phyloP scores from a whole-genome alignment of 2,888 invertebrate species.

The Agriopis aurantiaria region DNA sequence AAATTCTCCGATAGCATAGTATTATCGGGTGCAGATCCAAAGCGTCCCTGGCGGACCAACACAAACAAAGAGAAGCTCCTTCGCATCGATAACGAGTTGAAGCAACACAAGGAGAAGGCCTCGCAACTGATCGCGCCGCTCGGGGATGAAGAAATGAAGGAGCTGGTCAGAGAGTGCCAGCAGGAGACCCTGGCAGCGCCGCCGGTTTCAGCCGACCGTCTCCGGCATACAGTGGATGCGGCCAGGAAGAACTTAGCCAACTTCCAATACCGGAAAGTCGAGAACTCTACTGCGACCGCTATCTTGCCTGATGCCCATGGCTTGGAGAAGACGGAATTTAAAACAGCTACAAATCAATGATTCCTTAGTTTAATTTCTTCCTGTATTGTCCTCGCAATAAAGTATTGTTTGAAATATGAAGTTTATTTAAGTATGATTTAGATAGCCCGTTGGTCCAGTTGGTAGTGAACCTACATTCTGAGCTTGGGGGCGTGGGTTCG shows the following conservation, averaged over 20 bases:
- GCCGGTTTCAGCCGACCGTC: constrained; percentile 55
- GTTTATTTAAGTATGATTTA: neutral
- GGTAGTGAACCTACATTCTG: no score
- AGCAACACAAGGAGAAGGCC: constrained; percentile 68
- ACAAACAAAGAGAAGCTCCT: constrained; percentile 72
- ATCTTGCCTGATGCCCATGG: constrained; percentile 67
- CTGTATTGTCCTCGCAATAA: neutral
- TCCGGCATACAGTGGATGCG: constrained; percentile 70
- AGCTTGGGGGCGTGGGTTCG: no score
- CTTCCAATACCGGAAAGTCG: constrained; percentile 71
- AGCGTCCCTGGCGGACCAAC: constrained; percentile 77
- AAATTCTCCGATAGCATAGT: constrained; percentile 44
- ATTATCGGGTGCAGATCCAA: constrained; percentile 60
- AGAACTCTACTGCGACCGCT: constrained; percentile 71
- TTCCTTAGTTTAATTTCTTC: constrained; percentile 20
- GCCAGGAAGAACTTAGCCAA: constrained; percentile 73
- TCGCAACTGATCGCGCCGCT: constrained; percentile 62
- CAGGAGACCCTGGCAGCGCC: constrained; percentile 52
- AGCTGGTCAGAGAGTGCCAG: constrained; percentile 65
- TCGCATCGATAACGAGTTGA: constrained; percentile 72
- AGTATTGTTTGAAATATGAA: neutral
- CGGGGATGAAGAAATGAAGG: constrained; percentile 64
- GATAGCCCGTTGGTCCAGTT: no score
- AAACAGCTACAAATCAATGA: constrained; percentile 11
- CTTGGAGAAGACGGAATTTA: constrained; percentile 29